phyloP scores from a whole-genome alignment of 2,797 vertebrate genomes.

The Diglossa cyanea region DNA sequence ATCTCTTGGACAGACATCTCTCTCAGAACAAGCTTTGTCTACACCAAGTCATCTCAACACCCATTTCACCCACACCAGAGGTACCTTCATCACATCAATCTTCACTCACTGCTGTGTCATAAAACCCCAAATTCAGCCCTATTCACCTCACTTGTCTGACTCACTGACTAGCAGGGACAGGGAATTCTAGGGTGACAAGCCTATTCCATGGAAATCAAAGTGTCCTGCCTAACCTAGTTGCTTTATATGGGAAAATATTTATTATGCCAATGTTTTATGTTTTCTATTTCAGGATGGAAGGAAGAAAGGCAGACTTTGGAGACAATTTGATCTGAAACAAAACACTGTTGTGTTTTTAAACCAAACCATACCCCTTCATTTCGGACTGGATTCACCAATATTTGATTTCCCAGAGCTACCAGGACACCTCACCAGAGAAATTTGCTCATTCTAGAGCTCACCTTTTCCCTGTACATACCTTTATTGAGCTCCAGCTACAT shows the following conservation, averaged over 20 bases:
- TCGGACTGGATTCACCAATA: not conserved
- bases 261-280: not conserved
- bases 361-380: not conserved
- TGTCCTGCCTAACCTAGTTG: not conserved
- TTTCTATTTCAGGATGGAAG: not conserved
- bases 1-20: not conserved
- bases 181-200: not conserved
- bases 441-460: not conserved
- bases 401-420: not conserved
- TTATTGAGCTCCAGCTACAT: not conserved
- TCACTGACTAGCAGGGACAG: not conserved
- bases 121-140: not conserved
- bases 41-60: not conserved
- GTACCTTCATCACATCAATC: not conserved
- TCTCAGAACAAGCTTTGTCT: not conserved
- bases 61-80: not conserved
- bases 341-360: not conserved
- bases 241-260: not conserved
- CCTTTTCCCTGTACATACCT: not conserved
- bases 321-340: not conserved
- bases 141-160: constrained; percentile 1
- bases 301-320: not conserved
- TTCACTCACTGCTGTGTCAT: not conserved
- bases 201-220: not conserved
- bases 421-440: rapidly evolving